A percentile compares a stretch with the other conserved stretches of the same genome.
Conservation (phyloP, 2,797 vertebrate genomes). For the Centropyge bicolor region DNA sequence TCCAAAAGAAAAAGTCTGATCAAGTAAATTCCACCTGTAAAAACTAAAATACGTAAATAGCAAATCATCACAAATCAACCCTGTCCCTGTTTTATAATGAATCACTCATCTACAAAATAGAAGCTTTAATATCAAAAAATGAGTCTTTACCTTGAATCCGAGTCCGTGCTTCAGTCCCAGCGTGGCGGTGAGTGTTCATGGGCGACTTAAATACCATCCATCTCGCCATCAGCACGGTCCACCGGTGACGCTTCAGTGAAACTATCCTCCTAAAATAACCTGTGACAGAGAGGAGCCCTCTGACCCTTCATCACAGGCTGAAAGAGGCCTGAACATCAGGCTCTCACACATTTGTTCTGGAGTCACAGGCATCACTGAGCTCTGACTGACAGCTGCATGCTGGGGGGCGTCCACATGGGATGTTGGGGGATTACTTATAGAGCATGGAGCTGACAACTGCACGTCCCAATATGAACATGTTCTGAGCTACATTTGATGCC, state of each 20-base stretch:
- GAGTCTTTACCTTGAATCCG: conserved; percentile 60
- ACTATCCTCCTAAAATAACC: conserved; percentile 83
- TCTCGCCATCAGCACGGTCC: conserved; percentile 60
- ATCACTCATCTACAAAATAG: neutral
- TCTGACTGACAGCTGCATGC: conserved; percentile 43
- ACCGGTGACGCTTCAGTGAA: conserved; percentile 67
- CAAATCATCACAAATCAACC: neutral
- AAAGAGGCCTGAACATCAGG: conserved; percentile 54
- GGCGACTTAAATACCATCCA: conserved; percentile 77
- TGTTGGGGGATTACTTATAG: conserved; percentile 17
- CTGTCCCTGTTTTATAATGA: neutral
- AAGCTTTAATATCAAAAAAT: neutral
- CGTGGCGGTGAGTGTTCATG: neutral
- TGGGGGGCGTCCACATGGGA: neutral
- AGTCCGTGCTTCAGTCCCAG: neutral
- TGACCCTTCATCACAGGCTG: conserved; percentile 57
- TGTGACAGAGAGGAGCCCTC: conserved; percentile 69
- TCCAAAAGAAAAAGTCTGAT: neutral
- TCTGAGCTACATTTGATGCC: too few relatives aligned
- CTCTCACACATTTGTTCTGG: conserved; percentile 51
- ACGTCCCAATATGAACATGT: neutral
- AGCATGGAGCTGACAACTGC: conserved; percentile 1
- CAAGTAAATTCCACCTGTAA: neutral
- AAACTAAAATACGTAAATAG: neutral
- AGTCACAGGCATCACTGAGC: neutral